These are phyloP conservation scores for Pyrgilauda ruficollis DNA, from an alignment of 2,113 vertebrate species.

Conservation along the genomic window DNA sequence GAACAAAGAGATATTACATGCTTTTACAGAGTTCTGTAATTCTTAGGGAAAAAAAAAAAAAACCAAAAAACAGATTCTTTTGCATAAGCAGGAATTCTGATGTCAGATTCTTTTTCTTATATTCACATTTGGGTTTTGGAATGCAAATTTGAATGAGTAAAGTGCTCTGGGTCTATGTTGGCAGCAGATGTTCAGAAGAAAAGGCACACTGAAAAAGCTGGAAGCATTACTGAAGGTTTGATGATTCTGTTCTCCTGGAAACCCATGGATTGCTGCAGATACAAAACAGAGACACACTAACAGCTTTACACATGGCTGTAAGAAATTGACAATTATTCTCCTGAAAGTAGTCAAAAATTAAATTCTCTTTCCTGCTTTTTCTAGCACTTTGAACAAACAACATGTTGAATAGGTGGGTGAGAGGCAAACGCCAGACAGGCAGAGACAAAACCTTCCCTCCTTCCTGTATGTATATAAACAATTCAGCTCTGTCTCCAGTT, in stretches of 20 bases:
- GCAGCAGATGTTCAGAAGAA: constrained; percentile 25
- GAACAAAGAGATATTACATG: not conserved
- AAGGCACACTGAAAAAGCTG: not conserved
- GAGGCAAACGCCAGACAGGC: not conserved
- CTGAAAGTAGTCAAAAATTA: not conserved
- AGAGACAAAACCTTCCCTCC: not conserved
- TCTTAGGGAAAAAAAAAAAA: not conserved
- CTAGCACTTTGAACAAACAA: not conserved
- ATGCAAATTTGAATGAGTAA: constrained; percentile 12
- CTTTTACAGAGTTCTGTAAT: not conserved
- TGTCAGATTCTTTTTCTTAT: not conserved
- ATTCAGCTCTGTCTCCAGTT: constrained; percentile 3
- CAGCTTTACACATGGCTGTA: not conserved
- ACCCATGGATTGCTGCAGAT: not conserved
- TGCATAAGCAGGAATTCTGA: not conserved
- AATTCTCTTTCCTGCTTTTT: not conserved
- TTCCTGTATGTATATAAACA: constrained; percentile 26
- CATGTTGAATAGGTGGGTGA: not conserved
- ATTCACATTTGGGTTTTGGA: constrained; percentile 6
- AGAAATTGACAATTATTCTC: not conserved
- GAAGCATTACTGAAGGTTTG: not conserved
- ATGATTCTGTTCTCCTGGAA: not conserved
- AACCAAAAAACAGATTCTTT: not conserved
- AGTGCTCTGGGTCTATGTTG: not conserved
- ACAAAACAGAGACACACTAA: not conserved